Percentiles rank a stretch among this genome's conserved stretches.
phyloP scores from a whole-genome alignment of 2,888 invertebrate species.

The Dynastes hyllus region DNA sequence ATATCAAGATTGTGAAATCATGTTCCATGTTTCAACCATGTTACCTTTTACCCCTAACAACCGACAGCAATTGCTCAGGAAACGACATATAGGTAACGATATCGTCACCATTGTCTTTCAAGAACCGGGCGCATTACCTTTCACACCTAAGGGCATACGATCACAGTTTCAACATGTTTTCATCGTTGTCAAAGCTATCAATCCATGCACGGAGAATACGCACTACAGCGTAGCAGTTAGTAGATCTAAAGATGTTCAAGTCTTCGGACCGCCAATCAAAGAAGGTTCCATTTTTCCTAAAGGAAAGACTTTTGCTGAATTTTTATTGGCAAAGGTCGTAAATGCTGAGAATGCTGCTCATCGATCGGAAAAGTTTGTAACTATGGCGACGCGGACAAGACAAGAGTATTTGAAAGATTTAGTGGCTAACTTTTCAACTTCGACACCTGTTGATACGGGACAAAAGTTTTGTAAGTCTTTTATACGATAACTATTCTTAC shows the following conservation, averaged over 20 bases:
- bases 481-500: background rate
- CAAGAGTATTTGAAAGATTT: conserved; percentile 97
- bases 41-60: conserved; percentile 97
- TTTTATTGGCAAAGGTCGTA: conserved; percentile 94
- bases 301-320: conserved; percentile 95
- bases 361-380: conserved; percentile 95
- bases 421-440: conserved; percentile 87
- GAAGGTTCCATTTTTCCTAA: conserved; percentile 90
- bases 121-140: conserved; percentile 93
- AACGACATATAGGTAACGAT: conserved; percentile 98
- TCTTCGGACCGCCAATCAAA: conserved; percentile 96
- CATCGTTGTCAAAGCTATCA: conserved; percentile 90
- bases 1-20: conserved; percentile 93
- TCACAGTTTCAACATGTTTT: conserved; percentile 99
- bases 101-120: conserved; percentile 97
- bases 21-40: conserved; percentile 98
- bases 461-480: conserved; percentile 88
- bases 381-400: conserved; percentile 96
- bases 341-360: conserved; percentile 98
- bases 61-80: conserved; percentile 93
- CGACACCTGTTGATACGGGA: conserved; percentile 86
- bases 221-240: conserved; percentile 81
- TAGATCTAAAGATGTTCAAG: conserved; percentile 57
- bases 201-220: conserved; percentile 93
- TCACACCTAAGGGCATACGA: conserved; percentile 94